Evolutionary conservation across 2,888 invertebrate species (phyloP).

Genomic region (Campoletis raptor): DNA sequence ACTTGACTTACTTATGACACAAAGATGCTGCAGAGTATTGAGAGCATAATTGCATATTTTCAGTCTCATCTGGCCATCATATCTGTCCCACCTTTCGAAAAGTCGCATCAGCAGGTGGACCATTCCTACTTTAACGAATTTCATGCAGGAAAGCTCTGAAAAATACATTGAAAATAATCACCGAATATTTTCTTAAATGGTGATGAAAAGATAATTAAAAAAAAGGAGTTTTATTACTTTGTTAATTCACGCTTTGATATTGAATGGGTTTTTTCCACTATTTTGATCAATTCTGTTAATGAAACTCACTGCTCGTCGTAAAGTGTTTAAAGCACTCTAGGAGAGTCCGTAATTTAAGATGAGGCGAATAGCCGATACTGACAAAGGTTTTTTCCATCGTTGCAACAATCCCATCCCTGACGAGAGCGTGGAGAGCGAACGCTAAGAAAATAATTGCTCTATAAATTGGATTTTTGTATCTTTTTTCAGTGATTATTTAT

Average conservation of each 20-base stretch:
- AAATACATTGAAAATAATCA: constrained; percentile 11
- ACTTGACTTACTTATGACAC: constrained; percentile 87
- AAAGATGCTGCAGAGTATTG: constrained; percentile 87
- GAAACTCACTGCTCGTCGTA: constrained; percentile 88
- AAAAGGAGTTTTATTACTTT: not conserved
- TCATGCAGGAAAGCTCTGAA: constrained; percentile 88
- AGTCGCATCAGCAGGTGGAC: constrained; percentile 87
- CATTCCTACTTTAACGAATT: constrained; percentile 88
- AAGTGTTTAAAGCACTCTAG: constrained; percentile 89
- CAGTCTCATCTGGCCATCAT: constrained; percentile 88
- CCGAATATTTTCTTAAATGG: not conserved
- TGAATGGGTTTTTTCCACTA: not conserved
- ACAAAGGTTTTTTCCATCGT: constrained; percentile 88
- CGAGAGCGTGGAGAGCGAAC: constrained; percentile 84
- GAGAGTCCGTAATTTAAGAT: constrained; percentile 88
- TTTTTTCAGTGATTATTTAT: not conserved
- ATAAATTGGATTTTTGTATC: not conserved
- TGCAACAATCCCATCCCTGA: constrained; percentile 87
- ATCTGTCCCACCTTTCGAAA: constrained; percentile 89
- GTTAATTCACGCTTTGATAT: not conserved
- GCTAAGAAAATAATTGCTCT: constrained; percentile 74
- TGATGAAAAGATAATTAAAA: not conserved
- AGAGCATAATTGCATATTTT: constrained; percentile 88
- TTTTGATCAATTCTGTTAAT: not conserved
- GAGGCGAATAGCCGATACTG: constrained; percentile 87